Percentiles rank a stretch among this genome's conserved stretches.
Evolutionary conservation across 2,113 vertebrate genomes (phyloP).

Genomic region (Rafetus swinhoei): DNA sequence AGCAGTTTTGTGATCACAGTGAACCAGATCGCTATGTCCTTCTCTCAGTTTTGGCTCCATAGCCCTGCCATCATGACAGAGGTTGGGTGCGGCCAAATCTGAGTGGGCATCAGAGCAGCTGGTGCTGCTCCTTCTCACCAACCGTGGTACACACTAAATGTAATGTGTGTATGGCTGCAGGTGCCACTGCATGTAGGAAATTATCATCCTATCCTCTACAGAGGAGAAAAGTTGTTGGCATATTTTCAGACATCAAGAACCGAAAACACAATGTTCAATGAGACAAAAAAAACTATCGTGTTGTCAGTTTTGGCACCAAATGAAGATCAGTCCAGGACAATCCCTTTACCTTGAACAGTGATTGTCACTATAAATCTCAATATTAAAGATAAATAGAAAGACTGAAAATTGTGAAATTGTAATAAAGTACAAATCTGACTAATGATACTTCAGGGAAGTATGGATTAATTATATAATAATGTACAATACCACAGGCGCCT

Average conservation of each 20-base stretch:
- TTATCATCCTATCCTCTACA: not conserved
- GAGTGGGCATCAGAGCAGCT: not conserved
- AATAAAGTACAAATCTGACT: not conserved
- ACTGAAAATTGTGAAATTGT: not conserved
- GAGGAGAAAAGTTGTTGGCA: not conserved
- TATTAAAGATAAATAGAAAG: not conserved
- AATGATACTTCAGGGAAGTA: not conserved
- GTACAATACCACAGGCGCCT: not conserved
- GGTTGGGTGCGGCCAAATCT: not conserved
- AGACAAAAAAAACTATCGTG: not conserved
- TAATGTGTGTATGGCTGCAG: not conserved
- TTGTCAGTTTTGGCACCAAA: not conserved
- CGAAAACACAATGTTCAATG: not conserved
- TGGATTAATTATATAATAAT: not conserved
- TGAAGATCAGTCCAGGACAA: not conserved
- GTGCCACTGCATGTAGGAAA: not conserved
- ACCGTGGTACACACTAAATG: not conserved
- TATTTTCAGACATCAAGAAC: not conserved
- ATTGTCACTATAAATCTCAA: not conserved
- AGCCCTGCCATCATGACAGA: not conserved
- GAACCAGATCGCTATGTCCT: not conserved
- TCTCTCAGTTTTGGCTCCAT: not conserved
- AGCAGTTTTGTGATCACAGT: not conserved
- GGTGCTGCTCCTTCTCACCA: not conserved
- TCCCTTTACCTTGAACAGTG: not conserved